Conservation (phyloP, 2,113 vertebrate species). For the Macrotus californicus region DNA sequence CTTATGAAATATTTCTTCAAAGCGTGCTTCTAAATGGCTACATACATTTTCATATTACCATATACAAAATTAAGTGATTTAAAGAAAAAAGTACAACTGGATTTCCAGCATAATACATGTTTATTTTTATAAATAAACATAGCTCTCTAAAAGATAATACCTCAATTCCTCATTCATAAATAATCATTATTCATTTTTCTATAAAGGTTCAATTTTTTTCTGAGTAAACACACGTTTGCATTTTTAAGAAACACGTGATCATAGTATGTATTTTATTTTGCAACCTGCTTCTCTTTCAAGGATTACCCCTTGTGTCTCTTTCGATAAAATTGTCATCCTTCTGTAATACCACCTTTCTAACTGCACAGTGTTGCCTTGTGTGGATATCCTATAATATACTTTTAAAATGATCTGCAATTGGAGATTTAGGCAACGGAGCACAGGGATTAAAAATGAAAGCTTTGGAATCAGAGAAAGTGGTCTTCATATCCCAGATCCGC, state of each 20-base stretch:
- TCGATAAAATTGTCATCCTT: background rate
- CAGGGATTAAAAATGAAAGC: background rate
- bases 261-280: background rate
- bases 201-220: background rate
- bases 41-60: background rate
- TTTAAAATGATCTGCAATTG: background rate
- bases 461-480: background rate
- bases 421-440: background rate
- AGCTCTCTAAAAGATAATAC: background rate
- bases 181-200: background rate
- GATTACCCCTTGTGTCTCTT: background rate
- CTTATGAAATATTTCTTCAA: background rate
- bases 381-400: background rate
- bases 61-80: background rate
- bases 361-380: background rate
- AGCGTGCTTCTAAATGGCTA: background rate
- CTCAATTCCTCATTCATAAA: background rate
- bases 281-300: background rate
- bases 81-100: background rate
- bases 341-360: background rate
- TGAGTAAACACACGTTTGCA: background rate
- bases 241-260: background rate
- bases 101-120: background rate
- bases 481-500: background rate
- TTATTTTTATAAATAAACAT: constrained; percentile 7